Evolutionary conservation across 2,888 invertebrate species (phyloP), one percentile per base, ranked within the genome.

Genomic region (Seira sanloemensis): DNA sequence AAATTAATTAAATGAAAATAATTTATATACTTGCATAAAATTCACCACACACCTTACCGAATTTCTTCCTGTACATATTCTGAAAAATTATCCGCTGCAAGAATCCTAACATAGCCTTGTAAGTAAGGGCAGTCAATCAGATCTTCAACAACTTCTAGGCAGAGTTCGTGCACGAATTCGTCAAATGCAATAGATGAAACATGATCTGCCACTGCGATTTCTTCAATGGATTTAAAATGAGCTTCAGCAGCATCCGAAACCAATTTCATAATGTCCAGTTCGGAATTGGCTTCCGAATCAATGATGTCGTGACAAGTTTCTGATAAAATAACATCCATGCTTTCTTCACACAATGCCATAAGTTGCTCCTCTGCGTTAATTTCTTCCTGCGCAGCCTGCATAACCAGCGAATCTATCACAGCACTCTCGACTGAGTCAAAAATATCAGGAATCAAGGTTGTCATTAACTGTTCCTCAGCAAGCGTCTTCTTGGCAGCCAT

Each of bases 331-430:
- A 50, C 68, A 2, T 67, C 68, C 74, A 69, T n/a, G 1, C 21
- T 27, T 12, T 80, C 80, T 25, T 75, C 80, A 62, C 67, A 68
- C 12, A 21, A 23, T n/a, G 69, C 58, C 58, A 54, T 0, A n/a
- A 58, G 2, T 16, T 74, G 66, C 37, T 37, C 74, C 25, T 74
- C 74, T 2, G 1, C 2, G 4, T 18, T 27, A 21, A 50, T 5
- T 73, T 66, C 68, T 16, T 24, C 18, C 18, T 68, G 62, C 0
- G 46, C 80, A 0, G 19, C 2, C 9, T 26, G 7, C 9, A 1
- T 7, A 1, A 62, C 24, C 37, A 27, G 25, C 2, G 19, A 16
- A 12, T 27, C 37, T n/a, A 62, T 16, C 7, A 67, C 24, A n/a
- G 12, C 67, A 4, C 65, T 46, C 23, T 65, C 69, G 9, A 81